A percentile compares a stretch with the other conserved stretches of the same genome.
These are phyloP conservation scores for Cotesia typhae DNA, from an alignment of 1,140 invertebrate genomes.

Conservation along the genomic window DNA sequence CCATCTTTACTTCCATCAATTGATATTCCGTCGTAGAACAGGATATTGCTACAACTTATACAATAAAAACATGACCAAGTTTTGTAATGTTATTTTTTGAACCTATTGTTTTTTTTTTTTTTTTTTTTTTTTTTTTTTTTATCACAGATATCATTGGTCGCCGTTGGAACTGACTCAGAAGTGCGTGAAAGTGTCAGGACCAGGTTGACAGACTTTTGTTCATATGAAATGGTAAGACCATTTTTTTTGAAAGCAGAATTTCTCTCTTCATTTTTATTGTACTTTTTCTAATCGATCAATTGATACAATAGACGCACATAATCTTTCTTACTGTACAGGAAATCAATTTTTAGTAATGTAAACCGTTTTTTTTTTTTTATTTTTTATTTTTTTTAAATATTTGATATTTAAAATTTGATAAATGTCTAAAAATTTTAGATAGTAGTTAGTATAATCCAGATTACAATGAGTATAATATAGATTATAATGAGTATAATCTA, in stretches of 20 bases:
- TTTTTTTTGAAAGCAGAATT: conserved; percentile 11
- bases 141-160: conserved; percentile 53
- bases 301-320: too few relatives aligned
- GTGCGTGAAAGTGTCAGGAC: conserved; percentile 52
- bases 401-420: too few relatives aligned
- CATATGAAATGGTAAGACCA: conserved; percentile 54
- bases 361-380: too few relatives aligned
- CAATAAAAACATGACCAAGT: conserved; percentile 34
- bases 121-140: conserved; percentile 27
- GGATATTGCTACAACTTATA: conserved; percentile 40
- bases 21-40: conserved; percentile 41
- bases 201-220: conserved; percentile 53
- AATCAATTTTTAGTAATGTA: too few relatives aligned
- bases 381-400: too few relatives aligned
- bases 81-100: conserved; percentile 28
- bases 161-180: conserved; percentile 50
- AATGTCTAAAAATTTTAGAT: too few relatives aligned
- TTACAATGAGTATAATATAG: too few relatives aligned
- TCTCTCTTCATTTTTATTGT: background rate
- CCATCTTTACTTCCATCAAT: conserved; percentile 19
- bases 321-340: too few relatives aligned
- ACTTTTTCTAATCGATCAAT: background rate
- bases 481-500: too few relatives aligned
- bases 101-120: conserved; percentile 6
- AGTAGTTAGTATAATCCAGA: too few relatives aligned